Evolutionary conservation across 2,888 invertebrate species (phyloP).

Genomic region (Lithophane ornitopus): DNA sequence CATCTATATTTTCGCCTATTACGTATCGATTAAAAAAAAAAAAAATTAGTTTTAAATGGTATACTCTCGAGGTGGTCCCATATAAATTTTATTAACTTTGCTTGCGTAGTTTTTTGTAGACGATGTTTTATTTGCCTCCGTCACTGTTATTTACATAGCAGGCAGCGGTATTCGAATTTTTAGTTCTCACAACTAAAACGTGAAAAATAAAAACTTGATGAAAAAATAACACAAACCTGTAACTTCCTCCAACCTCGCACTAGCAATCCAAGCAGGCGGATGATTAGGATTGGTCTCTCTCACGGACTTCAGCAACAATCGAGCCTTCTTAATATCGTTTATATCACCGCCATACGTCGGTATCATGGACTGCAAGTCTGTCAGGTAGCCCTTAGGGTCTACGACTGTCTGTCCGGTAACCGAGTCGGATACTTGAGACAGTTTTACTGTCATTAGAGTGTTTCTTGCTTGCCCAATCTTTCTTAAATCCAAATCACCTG

Average conservation of each 20-base stretch:
- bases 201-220: too few species aligned
- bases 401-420: slow-evolving; percentile 99
- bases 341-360: slow-evolving; percentile 99
- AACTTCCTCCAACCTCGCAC: slow-evolving; percentile 99
- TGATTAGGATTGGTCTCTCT: slow-evolving; percentile 99
- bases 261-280: slow-evolving; percentile 99
- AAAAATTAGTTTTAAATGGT: too few species aligned
- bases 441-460: slow-evolving; percentile 99
- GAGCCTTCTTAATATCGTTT: slow-evolving; percentile 99
- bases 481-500: slow-evolving; percentile 97
- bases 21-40: too few species aligned
- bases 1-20: too few species aligned
- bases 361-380: slow-evolving; percentile 99
- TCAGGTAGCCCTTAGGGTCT: slow-evolving; percentile 99
- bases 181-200: too few species aligned
- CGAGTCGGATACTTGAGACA: slow-evolving; percentile 99
- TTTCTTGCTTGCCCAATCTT: slow-evolving; percentile 99
- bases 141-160: too few species aligned
- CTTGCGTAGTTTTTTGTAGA: too few species aligned
- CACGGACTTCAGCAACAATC: slow-evolving; percentile 98
- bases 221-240: slow-evolving; percentile 93
- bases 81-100: too few species aligned
- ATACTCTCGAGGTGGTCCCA: too few species aligned
- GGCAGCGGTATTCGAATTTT: too few species aligned
- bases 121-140: too few species aligned